Conservation (phyloP, 2,888 invertebrate genomes). For the Craniophora ligustri region DNA sequence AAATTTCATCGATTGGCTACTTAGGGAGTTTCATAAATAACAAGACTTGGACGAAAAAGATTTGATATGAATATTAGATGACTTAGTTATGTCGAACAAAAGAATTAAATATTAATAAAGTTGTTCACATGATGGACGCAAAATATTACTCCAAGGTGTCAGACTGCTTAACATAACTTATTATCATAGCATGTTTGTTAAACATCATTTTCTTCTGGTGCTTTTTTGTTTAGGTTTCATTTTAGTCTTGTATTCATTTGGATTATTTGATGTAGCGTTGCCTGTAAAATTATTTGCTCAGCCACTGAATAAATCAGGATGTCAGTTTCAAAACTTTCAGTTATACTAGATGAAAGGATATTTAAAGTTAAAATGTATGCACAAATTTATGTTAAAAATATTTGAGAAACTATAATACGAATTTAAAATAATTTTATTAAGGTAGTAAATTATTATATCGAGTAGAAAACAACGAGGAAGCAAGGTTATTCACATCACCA, state of each 20-base stretch:
- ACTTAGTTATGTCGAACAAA: conserved; percentile 50
- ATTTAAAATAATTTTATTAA: too few relatives aligned
- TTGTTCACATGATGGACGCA: conserved; percentile 24
- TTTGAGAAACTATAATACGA: too few relatives aligned
- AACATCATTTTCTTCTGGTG: conserved; percentile 1
- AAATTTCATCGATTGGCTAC: conserved; percentile 38
- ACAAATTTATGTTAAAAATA: too few relatives aligned
- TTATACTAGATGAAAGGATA: too few relatives aligned
- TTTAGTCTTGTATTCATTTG: too few relatives aligned
- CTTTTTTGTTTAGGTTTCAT: conserved; percentile 18
- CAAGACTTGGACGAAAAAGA: conserved; percentile 32
- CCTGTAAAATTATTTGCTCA: too few relatives aligned
- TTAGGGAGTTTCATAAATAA: conserved; percentile 39
- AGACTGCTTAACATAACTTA: conserved; percentile 26
- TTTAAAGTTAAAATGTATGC: too few relatives aligned
- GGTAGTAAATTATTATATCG: too few relatives aligned
- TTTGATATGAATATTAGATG: conserved; percentile 45
- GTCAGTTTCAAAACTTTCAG: too few relatives aligned
- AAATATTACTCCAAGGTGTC: conserved; percentile 28
- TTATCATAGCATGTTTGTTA: conserved; percentile 10
- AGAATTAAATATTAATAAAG: conserved; percentile 49
- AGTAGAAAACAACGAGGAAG: not conserved
- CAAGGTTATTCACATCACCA: not conserved
- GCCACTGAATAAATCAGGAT: too few relatives aligned
- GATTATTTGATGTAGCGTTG: too few relatives aligned